These are phyloP conservation scores for Ia io DNA, from an alignment of 2,113 vertebrate species.

Conservation along the genomic window DNA sequence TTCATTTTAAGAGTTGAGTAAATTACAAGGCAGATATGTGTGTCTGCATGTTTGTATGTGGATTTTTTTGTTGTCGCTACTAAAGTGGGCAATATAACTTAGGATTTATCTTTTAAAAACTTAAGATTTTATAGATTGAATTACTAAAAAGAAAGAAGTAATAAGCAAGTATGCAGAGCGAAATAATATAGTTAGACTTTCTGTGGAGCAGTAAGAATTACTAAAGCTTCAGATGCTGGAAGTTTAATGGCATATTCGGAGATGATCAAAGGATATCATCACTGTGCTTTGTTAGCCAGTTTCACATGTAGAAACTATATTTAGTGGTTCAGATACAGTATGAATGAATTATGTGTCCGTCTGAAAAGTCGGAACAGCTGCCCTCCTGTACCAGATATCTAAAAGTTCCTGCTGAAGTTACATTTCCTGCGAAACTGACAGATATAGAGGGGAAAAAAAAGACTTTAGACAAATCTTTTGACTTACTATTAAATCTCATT, in stretches of 20 bases:
- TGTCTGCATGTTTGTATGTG: not conserved
- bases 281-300: not conserved
- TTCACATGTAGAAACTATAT: not conserved
- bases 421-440: not conserved
- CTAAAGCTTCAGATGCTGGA: not conserved
- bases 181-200: not conserved
- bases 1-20: constrained; percentile 3
- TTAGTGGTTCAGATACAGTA: not conserved
- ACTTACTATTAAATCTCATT: not conserved
- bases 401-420: not conserved
- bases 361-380: not conserved
- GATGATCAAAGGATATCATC: not conserved
- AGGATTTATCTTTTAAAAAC: not conserved
- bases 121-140: not conserved
- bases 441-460: not conserved
- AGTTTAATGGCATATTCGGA: not conserved
- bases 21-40: not conserved
- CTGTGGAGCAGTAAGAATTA: not conserved
- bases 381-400: not conserved
- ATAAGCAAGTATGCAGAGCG: not conserved
- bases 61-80: not conserved
- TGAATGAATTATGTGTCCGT: not conserved
- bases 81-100: not conserved
- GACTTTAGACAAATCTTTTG: not conserved
- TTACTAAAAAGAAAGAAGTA: not conserved